Base-by-base conservation (phyloP, 2,797 vertebrate genomes). In the Lagorchestes hirsutus region DNA sequence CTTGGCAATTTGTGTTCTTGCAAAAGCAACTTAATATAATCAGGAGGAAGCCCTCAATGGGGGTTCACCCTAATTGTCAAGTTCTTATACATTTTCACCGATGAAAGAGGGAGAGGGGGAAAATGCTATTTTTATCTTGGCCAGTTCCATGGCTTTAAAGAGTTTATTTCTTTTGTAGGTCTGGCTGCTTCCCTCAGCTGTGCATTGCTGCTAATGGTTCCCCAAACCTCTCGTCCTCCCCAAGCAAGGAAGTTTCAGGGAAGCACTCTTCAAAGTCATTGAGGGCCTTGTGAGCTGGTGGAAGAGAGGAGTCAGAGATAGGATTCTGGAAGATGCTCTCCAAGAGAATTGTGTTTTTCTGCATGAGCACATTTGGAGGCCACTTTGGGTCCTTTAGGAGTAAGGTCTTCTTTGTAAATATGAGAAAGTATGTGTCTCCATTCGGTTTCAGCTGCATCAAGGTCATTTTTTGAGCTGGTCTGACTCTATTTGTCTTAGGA, bases 151-250 rank as follows among this genome's bases (percentile, higher is more conserved):
- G 94, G 91, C 52, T 93, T 74, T 91, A 11, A 1, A 0, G 24
- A 55, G 67, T 57, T 0, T 29, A 82, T 98, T 98, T 95, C 98
- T 97, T 95, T 96, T 96, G 95, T 97, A 99, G 98, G 98, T 99
- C 97, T 98, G 98, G 97, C 98, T 98, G 98, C 96, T 98, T 95
- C 98, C 98, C n/a, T 98, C 98, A 0, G 98, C 98, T 67, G 98
- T 99, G 95, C 96, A 10, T 74, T 98, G 98, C 96, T 99, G 98
- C 98, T 97, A 96, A 46, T 97, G 96, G 95, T 98, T 98, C 3
- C 1, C 92, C 94, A 97, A 97, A 96, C 91, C 62, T 95, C 95
- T 95, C 96, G 10, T 57, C 92, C 87, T 87, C 40, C 24, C 74
- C 74, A 87, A 90, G 62, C 40, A 54, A 18, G 55, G 74, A 87